A percentile compares a stretch with the other conserved stretches of the same genome.
Conservation (phyloP, 1,140 invertebrate genomes). For the Zophobas morio region DNA sequence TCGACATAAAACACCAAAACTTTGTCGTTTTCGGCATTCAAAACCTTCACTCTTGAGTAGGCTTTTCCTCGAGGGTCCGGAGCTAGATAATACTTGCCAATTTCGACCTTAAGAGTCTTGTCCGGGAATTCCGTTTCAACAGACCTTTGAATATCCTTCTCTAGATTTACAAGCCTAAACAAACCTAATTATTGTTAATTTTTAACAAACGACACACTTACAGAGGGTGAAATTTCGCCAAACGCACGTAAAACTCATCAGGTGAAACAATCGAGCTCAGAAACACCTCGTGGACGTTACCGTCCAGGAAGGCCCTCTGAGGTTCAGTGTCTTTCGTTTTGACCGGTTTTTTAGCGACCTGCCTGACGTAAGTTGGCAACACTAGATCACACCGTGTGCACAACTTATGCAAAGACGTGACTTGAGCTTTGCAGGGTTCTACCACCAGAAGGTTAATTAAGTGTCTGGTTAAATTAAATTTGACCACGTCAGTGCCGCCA, state of each 20-base stretch:
- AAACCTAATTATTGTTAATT: conserved; percentile 8
- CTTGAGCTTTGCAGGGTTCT: conserved; percentile 40
- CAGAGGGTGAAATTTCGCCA: conserved; percentile 57
- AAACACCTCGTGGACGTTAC: conserved; percentile 52
- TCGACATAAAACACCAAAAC: conserved; percentile 57
- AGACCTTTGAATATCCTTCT: conserved; percentile 55
- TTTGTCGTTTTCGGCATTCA: conserved; percentile 44
- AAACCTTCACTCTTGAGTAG: conserved; percentile 51
- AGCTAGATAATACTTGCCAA: conserved; percentile 55
- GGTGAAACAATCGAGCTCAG: conserved; percentile 56
- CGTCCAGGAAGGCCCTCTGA: conserved; percentile 59
- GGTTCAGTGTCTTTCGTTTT: conserved; percentile 41
- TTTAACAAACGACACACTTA: conserved; percentile 53
- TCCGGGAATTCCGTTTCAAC: conserved; percentile 34
- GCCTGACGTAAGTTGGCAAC: conserved; percentile 56
- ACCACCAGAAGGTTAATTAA: conserved; percentile 53
- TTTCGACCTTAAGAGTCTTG: conserved; percentile 34
- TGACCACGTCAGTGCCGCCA: conserved; percentile 44
- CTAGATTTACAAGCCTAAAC: conserved; percentile 57
- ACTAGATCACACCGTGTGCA: conserved; percentile 54
- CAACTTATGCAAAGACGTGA: conserved; percentile 56
- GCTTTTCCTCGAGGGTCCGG: conserved; percentile 50
- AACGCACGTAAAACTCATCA: conserved; percentile 59
- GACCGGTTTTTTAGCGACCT: conserved; percentile 16
- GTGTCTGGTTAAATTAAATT: conserved; percentile 56